Evolutionary conservation across 2,888 invertebrate species (phyloP), one percentile per base, ranked within the genome.

Genomic region (Polymixis flavicincta): DNA sequence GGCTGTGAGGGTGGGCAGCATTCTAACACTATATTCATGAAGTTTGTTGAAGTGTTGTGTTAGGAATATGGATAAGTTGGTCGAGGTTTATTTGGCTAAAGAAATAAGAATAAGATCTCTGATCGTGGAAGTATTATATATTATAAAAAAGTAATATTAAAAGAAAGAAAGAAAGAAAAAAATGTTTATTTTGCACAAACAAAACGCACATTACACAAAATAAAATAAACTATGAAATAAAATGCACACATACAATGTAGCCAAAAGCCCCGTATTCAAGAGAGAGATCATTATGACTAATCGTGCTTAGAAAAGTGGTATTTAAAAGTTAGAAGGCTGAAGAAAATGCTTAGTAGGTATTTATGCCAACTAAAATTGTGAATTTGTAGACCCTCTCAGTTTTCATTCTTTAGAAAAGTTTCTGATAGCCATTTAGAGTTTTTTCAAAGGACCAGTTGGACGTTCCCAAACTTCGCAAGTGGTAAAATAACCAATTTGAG

Each of bases 331-430:
- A 17, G 1, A 19, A 5, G 19, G n/a, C 17, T 57, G 17, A n/a
- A 78, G 1, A 55, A 19, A 50, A 25, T 28, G 13, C 37, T 61
- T 17, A 17, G 37, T 32, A 37, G 37, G 37, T 37, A 37, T 67
- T 73, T 61, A 32, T 55, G 5, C 22, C 11, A 48, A 71, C 28
- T 37, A 45, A 78, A 28, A 71, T 71, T 57, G 22, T 13, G 22
- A 42, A 63, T 22, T 19, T 4, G 11, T 7, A 42, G n/a, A 60
- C 45, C 45, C 28, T 61, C 60, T 54, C 7, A 54, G 59, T 60
- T 52, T 59, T 37, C 22, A 78, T 70, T 28, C 45, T 59, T 76
- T 25, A n/a, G 0, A 50, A 73, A 76, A 80, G 9, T 74, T 80
- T 63, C 19, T 73, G 50, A 76, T 63, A 25, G 74, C 50, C 32